phyloP scores from a whole-genome alignment of 2,888 invertebrate species.

The Cybosia mesomella region DNA sequence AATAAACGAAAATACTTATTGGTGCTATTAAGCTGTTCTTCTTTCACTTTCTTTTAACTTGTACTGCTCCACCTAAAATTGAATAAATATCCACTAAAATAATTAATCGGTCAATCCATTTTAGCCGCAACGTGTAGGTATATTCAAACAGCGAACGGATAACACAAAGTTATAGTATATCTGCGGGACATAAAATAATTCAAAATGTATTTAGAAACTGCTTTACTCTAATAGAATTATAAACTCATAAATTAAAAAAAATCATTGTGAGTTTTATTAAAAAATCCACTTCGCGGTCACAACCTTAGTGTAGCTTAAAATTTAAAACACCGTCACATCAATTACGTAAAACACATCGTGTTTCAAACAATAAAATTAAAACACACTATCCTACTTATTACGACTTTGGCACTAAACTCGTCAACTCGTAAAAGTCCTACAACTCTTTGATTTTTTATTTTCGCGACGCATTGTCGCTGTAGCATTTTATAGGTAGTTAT shows the following conservation, averaged over 20 bases:
- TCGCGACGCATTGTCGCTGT: constrained; percentile 17
- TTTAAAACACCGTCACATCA: constrained; percentile 32
- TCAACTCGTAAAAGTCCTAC: constrained; percentile 46
- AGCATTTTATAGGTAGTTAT: constrained; percentile 15
- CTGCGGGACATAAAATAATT: background rate
- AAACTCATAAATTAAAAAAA: constrained; percentile 12
- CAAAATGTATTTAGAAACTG: background rate
- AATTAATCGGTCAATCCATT: background rate
- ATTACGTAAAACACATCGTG: constrained; percentile 31
- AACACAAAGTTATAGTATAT: background rate
- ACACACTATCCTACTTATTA: constrained; percentile 42
- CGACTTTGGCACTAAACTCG: constrained; percentile 42
- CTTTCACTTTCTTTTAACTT: too few relatives aligned
- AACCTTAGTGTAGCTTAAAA: constrained; percentile 39
- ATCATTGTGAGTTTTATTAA: constrained; percentile 11
- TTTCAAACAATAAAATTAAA: constrained; percentile 49
- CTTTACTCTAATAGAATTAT: constrained; percentile 7
- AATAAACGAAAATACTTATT: too few relatives aligned
- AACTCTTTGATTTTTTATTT: constrained; percentile 46
- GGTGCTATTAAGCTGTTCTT: too few relatives aligned
- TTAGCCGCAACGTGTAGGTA: background rate
- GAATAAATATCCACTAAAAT: too few relatives aligned
- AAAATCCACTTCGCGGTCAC: constrained; percentile 27
- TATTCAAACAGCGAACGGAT: background rate
- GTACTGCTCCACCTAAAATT: too few relatives aligned